These are phyloP conservation scores for Neoaliturus tenellus DNA, from an alignment of 2,888 invertebrate genomes.

Conservation along the genomic window DNA sequence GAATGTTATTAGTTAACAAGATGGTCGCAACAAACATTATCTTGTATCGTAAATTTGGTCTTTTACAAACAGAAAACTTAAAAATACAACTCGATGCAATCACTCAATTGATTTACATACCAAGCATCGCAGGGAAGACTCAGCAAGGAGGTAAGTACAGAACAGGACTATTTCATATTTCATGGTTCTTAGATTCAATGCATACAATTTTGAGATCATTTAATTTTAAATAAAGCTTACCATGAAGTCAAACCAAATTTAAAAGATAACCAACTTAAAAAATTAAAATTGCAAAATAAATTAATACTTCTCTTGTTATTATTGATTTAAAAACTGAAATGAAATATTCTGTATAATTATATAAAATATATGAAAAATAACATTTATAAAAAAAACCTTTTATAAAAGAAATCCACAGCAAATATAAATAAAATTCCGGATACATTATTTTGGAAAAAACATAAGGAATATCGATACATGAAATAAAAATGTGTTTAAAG, in stretches of 20 bases:
- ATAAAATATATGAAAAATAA: background rate
- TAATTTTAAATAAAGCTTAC: background rate
- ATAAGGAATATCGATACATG: background rate
- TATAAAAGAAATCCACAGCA: too few relatives aligned
- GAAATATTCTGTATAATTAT: background rate
- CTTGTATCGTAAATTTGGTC: constrained; percentile 32
- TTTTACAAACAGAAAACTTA: constrained; percentile 44
- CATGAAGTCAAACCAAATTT: background rate
- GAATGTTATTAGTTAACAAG: constrained; percentile 40
- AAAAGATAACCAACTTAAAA: background rate
- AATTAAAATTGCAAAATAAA: background rate
- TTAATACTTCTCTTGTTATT: too few relatives aligned
- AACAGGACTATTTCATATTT: background rate
- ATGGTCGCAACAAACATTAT: constrained; percentile 29
- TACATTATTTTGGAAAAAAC: background rate
- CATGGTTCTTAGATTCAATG: too few relatives aligned
- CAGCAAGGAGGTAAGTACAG: background rate
- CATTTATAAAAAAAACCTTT: too few relatives aligned
- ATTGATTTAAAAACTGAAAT: too few relatives aligned
- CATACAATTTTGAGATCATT: constrained; percentile 38
- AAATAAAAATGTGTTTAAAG: background rate
- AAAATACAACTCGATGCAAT: constrained; percentile 16
- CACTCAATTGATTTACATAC: background rate
- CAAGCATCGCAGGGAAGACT: constrained; percentile 7
- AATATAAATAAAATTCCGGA: background rate